Percentiles rank a stretch among this genome's conserved stretches.
Evolutionary conservation across 2,888 invertebrate genomes (phyloP).

Genomic region (Xanthia togata): DNA sequence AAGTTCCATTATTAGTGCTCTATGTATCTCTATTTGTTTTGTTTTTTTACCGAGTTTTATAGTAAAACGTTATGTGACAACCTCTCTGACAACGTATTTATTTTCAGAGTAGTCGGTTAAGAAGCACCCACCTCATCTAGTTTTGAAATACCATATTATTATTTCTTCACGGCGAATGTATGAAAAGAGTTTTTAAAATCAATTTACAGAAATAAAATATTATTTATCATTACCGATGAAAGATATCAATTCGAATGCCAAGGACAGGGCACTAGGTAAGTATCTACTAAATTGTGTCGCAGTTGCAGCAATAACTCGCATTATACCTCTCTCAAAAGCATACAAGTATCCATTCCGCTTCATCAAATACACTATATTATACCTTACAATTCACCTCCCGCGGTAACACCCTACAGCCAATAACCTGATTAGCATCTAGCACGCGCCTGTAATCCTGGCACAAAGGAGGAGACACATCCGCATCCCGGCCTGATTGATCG

Average conservation of each 20-base stretch:
- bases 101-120: background rate
- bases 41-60: background rate
- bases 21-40: background rate
- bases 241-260: background rate
- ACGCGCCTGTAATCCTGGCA: conserved; percentile 50
- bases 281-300: background rate
- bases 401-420: conserved; percentile 16
- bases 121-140: too few relatives aligned
- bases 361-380: background rate
- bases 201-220: too few relatives aligned
- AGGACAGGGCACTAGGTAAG: background rate
- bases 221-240: background rate
- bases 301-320: background rate
- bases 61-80: background rate
- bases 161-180: too few relatives aligned
- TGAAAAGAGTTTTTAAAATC: background rate
- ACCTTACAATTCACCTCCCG: background rate
- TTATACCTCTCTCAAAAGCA: background rate
- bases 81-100: background rate
- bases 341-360: background rate
- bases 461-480: conserved; percentile 45
- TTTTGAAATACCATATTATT: background rate
- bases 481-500: conserved; percentile 60
- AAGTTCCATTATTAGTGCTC: background rate
- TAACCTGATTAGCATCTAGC: conserved; percentile 49